These are phyloP conservation scores for Choloepus hoffmanni DNA, from an alignment of 2,113 vertebrate genomes.

Conservation along the genomic window DNA sequence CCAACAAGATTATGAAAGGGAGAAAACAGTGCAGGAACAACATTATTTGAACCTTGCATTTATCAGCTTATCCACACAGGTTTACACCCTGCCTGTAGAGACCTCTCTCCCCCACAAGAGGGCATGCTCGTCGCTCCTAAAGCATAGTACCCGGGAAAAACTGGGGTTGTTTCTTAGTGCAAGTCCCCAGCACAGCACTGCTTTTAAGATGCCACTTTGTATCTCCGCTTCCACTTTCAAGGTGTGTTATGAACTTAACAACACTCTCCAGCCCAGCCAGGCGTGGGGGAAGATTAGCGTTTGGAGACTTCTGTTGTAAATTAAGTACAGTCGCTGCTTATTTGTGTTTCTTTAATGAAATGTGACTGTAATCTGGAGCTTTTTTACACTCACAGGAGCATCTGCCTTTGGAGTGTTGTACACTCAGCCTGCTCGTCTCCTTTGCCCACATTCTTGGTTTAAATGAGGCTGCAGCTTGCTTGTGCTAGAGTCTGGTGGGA, in stretches of 20 bases:
- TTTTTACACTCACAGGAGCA: neutral
- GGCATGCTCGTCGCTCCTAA: slow-evolving; percentile 85
- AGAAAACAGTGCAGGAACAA: neutral
- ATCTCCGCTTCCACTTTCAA: slow-evolving; percentile 17
- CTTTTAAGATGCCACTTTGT: neutral
- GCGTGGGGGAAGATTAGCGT: neutral
- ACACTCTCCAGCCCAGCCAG: neutral
- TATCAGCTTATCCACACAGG: neutral
- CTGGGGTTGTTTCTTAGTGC: neutral
- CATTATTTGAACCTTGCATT: neutral
- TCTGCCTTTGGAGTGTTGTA: neutral
- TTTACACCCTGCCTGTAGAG: neutral
- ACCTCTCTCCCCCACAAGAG: slow-evolving; percentile 80
- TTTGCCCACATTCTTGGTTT: neutral
- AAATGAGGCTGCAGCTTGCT: neutral
- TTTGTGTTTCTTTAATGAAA: slow-evolving; percentile 10
- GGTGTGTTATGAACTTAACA: neutral
- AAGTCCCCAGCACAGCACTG: neutral
- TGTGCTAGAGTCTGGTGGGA: rapidly evolving
- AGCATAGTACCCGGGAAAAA: neutral
- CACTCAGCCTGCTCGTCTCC: neutral
- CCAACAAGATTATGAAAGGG: neutral
- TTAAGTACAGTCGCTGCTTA: neutral
- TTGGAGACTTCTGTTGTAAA: slow-evolving; percentile 16
- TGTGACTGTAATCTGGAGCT: neutral